phyloP scores from a whole-genome alignment of 1,140 invertebrate genomes.

The Capitella teleta region DNA sequence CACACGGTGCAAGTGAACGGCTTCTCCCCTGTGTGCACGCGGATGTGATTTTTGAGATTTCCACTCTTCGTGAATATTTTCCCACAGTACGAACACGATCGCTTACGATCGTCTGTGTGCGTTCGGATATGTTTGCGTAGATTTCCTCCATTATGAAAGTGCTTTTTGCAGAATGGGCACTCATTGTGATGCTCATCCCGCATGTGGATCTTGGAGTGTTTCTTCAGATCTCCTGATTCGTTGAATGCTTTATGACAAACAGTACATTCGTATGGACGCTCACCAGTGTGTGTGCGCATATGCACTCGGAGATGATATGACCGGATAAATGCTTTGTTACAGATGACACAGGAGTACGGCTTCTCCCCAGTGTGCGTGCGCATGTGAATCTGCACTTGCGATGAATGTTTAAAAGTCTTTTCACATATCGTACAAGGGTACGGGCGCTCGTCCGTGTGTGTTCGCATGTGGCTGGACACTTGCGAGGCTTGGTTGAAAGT shows the following conservation, averaged over 20 bases:
- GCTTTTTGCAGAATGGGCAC: neutral
- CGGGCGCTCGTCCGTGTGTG: constrained; percentile 69
- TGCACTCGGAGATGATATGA: too few relatives aligned
- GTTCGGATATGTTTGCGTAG: neutral
- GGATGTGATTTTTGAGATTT: neutral
- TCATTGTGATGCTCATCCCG: too few relatives aligned
- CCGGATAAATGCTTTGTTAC: too few relatives aligned
- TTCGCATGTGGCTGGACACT: constrained; percentile 53
- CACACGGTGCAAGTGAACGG: constrained; percentile 6
- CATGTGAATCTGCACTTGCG: too few relatives aligned
- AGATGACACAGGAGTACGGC: too few relatives aligned
- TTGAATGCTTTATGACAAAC: too few relatives aligned
- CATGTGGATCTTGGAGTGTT: too few relatives aligned
- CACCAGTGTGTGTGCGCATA: too few relatives aligned
- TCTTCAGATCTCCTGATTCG: too few relatives aligned
- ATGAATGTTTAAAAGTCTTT: constrained; percentile 11
- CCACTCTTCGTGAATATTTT: neutral
- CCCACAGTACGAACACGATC: neutral
- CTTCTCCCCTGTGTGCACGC: constrained; percentile 2
- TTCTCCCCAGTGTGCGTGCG: too few relatives aligned
- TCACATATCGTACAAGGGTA: constrained; percentile 15
- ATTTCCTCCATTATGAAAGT: neutral
- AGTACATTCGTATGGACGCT: too few relatives aligned
- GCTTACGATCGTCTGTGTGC: neutral
- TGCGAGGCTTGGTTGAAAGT: constrained; percentile 12